Percentiles rank a stretch among this genome's conserved stretches.
These are phyloP conservation scores for Timandra comae DNA, from an alignment of 2,888 invertebrate species.

Conservation along the genomic window DNA sequence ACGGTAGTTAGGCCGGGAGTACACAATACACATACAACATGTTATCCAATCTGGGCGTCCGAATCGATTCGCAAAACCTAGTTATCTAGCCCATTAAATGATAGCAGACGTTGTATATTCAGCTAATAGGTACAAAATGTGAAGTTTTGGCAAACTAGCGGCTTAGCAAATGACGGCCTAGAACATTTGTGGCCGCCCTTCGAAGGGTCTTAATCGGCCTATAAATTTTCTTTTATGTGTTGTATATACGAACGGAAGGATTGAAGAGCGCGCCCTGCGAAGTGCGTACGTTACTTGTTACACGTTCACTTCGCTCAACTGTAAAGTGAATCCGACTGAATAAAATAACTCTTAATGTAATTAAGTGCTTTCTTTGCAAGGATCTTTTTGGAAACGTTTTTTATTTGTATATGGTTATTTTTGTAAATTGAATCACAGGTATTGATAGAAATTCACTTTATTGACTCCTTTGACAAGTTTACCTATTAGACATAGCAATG, in stretches of 20 bases:
- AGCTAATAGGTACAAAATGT: slow-evolving; percentile 24
- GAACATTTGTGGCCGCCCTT: slow-evolving; percentile 55
- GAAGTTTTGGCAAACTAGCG: slow-evolving; percentile 47
- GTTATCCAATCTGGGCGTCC: not conserved
- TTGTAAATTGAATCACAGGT: too few relatives aligned
- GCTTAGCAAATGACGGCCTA: slow-evolving; percentile 49
- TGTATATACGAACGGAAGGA: slow-evolving; percentile 37
- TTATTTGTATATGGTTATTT: too few relatives aligned
- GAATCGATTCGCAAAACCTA: not conserved
- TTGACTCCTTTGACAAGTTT: too few relatives aligned
- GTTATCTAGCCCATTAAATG: slow-evolving; percentile 13
- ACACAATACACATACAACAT: not conserved
- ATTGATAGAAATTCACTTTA: too few relatives aligned
- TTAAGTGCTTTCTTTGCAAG: too few relatives aligned
- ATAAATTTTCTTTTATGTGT: slow-evolving; percentile 62
- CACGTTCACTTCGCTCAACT: slow-evolving; percentile 8
- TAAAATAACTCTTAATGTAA: too few relatives aligned
- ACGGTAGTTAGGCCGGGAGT: too few relatives aligned
- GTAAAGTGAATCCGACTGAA: too few relatives aligned
- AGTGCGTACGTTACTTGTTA: slow-evolving; percentile 15
- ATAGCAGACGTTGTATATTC: slow-evolving; percentile 17
- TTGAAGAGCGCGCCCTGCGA: slow-evolving; percentile 23
- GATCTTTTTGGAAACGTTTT: too few relatives aligned
- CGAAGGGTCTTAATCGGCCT: slow-evolving; percentile 57
- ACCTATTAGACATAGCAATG: too few relatives aligned